Evolutionary conservation across 2,888 invertebrate species (phyloP).

Genomic region (Drosophila putrida): DNA sequence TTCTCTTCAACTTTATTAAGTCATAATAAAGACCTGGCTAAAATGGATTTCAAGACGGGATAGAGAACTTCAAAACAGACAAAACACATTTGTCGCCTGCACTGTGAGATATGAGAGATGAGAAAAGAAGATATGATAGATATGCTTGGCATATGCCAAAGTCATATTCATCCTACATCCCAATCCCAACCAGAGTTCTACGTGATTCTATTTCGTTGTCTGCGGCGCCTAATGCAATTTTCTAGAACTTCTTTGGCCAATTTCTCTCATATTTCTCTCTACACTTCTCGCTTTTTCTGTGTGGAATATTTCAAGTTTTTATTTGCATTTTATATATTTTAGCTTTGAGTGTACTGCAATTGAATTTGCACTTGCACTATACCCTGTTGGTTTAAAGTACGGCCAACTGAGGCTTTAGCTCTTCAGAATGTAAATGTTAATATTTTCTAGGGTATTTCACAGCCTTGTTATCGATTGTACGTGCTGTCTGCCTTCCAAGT

Average conservation of each 20-base stretch:
- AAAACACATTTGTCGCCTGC: background rate
- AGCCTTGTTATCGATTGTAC: background rate
- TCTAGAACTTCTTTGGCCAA: slow-evolving; percentile 30
- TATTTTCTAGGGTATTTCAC: slow-evolving; percentile 21
- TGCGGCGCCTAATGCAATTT: slow-evolving; percentile 69
- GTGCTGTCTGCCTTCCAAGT: background rate
- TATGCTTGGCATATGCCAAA: slow-evolving; percentile 39
- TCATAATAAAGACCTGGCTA: background rate
- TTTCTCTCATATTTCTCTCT: slow-evolving; percentile 3
- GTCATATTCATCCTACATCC: slow-evolving; percentile 8
- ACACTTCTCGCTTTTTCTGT: slow-evolving; percentile 3
- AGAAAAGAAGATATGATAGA: slow-evolving; percentile 30
- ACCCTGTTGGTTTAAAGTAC: slow-evolving; percentile 10
- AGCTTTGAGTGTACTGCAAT: slow-evolving; percentile 42
- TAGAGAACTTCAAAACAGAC: background rate
- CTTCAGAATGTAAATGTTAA: too few relatives aligned
- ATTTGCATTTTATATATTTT: slow-evolving; percentile 44
- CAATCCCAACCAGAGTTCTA: slow-evolving; percentile 29
- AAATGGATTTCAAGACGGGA: too few relatives aligned
- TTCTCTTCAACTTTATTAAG: background rate
- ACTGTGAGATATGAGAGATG: background rate
- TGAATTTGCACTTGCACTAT: slow-evolving; percentile 51
- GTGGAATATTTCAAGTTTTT: slow-evolving; percentile 24
- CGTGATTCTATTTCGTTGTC: slow-evolving; percentile 67
- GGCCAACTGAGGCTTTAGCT: background rate